Base-by-base conservation (phyloP, 2,113 vertebrate genomes). In the Heliornis fulica region DNA sequence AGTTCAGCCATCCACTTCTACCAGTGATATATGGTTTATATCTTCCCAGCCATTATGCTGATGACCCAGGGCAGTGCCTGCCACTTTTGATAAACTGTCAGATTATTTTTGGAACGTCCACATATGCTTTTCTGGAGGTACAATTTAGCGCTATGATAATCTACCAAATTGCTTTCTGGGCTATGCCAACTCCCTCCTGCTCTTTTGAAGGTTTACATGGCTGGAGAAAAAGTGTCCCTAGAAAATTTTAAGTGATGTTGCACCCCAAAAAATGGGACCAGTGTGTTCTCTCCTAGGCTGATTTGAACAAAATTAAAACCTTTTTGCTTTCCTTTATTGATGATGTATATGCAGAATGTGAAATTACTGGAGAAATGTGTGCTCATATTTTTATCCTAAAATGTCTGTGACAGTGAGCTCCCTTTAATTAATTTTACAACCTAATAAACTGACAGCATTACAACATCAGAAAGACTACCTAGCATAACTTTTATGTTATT, bases 11-110 rank as follows among this genome's bases (percentile, higher is more conserved):
- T 41, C 56, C 93, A 40, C 63, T 80, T 84, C 38, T 77, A 5
- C 7, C 34, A 20, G 15, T 74, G 90, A 85, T 76, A 48, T 5
- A 28, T 69, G 68, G 7, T 57, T 76, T 93, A 53, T 21, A 91
- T 93, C 83, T 94, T 84, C 95, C 91, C 17, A 77, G 23, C 66
- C 80, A 66, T 85, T 92, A 59, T 34, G 94, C 91, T 86, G 92
- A 79, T 59, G 66, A 93, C n/a, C 75, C 88, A 91, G 63, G 50
- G 94, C 96, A 93, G 70, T 13, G 87, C 53, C 81, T 94, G 87
- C 82, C 60, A 78, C 69, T 87, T 95, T 84, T 95, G 83, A 91
- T 96, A 96, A 96, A 97, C 50, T 71, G 76, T 88, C 94, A 95
- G 91, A 95, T 92, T 95, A 65, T 74, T 96, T 97, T 96, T 96